These are phyloP conservation scores for Cuculus canorus DNA, from an alignment of 2,797 vertebrate genomes.

Conservation along the genomic window DNA sequence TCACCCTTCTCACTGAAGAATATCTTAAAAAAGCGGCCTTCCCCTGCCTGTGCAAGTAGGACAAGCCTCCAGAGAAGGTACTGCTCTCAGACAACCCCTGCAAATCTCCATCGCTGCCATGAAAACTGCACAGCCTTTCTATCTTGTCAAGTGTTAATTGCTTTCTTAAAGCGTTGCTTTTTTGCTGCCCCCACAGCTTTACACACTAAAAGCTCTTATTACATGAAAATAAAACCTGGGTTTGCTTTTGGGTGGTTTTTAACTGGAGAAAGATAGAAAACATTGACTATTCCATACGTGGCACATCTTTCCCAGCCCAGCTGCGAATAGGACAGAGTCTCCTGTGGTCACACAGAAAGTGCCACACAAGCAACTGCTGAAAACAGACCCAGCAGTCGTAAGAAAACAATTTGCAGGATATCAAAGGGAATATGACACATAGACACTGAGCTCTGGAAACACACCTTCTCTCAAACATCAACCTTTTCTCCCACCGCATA, in stretches of 20 bases:
- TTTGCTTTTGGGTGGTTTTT: not conserved
- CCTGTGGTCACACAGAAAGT: not conserved
- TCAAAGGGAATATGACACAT: not conserved
- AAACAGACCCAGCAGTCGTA: not conserved
- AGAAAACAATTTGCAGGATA: not conserved
- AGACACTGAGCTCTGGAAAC: not conserved
- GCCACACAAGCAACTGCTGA: not conserved
- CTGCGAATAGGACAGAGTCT: not conserved
- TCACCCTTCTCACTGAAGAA: not conserved
- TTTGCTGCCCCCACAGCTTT: not conserved
- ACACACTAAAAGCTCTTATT: not conserved
- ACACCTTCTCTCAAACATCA: not conserved
- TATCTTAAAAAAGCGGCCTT: not conserved
- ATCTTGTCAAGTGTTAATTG: not conserved
- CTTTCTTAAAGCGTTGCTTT: not conserved
- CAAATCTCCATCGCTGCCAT: not conserved
- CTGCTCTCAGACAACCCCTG: not conserved
- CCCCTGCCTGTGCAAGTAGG: not conserved
- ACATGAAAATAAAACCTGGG: not conserved
- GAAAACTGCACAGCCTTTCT: not conserved
- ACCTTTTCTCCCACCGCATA: not conserved
- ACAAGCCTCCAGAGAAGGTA: not conserved
- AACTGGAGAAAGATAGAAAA: rapidly evolving
- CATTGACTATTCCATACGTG: not conserved
- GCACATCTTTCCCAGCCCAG: not conserved